phyloP scores from a whole-genome alignment of 2,113 vertebrate genomes.

The Gracilinanus agilis region DNA sequence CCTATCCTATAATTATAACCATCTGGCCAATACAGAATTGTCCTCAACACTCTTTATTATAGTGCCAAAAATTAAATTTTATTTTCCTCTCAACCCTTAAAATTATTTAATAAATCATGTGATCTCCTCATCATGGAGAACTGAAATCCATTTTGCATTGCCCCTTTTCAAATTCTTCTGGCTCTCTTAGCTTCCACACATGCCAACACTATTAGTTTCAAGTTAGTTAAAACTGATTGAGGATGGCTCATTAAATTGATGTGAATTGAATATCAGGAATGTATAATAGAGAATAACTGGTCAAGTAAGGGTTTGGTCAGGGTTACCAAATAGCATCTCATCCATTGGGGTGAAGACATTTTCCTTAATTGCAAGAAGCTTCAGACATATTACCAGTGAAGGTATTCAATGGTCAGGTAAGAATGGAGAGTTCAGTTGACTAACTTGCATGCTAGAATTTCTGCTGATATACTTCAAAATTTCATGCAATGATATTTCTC shows the following conservation, averaged over 20 bases:
- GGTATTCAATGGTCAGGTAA: not conserved
- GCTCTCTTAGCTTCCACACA: not conserved
- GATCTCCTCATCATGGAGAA: not conserved
- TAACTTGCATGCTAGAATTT: accelerated
- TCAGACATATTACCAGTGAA: not conserved
- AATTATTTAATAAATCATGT: not conserved
- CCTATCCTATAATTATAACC: conserved; percentile 12
- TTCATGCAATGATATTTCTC: not conserved
- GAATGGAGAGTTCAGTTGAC: not conserved
- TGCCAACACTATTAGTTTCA: not conserved
- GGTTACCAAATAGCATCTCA: no score
- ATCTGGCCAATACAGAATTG: not conserved
- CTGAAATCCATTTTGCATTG: not conserved
- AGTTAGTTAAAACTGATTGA: not conserved
- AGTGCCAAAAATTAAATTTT: not conserved
- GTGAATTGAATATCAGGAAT: not conserved
- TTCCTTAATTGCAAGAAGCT: not conserved
- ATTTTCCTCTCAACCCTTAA: not conserved
- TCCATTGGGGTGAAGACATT: not conserved
- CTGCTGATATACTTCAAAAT: not conserved
- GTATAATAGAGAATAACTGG: not conserved
- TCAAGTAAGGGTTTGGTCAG: not conserved
- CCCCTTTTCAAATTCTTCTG: not conserved
- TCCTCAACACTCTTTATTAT: not conserved
- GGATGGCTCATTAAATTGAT: not conserved